Base-by-base conservation (phyloP, 2,113 vertebrate species). In the Centropus bengalensis region DNA sequence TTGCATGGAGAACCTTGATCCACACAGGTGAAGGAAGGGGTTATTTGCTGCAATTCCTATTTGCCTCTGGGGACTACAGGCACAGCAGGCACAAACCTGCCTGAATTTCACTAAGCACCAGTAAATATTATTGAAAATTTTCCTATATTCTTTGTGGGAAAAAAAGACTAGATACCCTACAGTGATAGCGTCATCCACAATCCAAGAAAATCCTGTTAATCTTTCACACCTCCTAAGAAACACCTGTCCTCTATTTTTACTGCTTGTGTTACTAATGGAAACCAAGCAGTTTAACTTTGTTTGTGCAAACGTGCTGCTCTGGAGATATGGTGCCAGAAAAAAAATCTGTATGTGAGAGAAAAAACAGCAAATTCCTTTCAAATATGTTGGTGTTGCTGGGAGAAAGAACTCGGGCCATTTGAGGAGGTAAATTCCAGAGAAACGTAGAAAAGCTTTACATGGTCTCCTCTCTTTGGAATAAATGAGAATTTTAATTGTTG, bases 221-320 rank as follows among this genome's bases (percentile, higher is more conserved):
- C 91, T 94, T 97, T 97, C 93, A 96, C 94, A 96, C 93, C 90
- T 96, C 90, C 88, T 82, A 88, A 93, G 85, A 91, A 95, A 93
- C 95, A 97, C 93, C 95, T 95, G 95, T 95, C 89, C 82, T 86
- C 82, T 96, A 67, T 94, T 94, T 96, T 95, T 90, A 83, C 49
- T 90, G 88, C 80, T 91, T 0, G 0, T 83, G 95, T 96, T 96
- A 96, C 96, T 90, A 96, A 93, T 93, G 91, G 94, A 95, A 96
- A 96, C 90, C 79, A 86, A 95, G 86, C 66, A 71, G 85, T 95
- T 93, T 93, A 91, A 96, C 86, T 89, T 93, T 88, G 80, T 93
- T 95, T 91, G 89, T 86, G 82, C 60, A 90, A 96, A 96, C 0
- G 36, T 90, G 80, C 76, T 16, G 24, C 60, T 81, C 82, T 91